These are phyloP conservation scores for Atrina japonica DNA, from an alignment of 2,888 invertebrate species.

Conservation along the genomic window DNA sequence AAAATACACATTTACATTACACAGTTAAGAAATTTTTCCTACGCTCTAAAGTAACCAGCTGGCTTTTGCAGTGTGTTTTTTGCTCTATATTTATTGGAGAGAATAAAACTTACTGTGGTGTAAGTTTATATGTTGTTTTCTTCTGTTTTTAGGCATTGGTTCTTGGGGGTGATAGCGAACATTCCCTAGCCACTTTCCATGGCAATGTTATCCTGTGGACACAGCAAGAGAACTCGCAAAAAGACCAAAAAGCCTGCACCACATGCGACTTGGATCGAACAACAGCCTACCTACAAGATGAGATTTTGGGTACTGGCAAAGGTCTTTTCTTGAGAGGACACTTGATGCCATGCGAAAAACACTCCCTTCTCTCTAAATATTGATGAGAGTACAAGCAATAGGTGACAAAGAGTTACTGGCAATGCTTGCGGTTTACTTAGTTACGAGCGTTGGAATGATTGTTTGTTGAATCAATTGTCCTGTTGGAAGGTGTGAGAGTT, in stretches of 20 bases:
- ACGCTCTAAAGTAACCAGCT: no score
- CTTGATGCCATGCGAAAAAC: conserved; percentile 8
- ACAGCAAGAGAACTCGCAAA: no score
- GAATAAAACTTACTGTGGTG: no score
- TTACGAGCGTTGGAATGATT: conserved; percentile 23
- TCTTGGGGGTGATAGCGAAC: no score
- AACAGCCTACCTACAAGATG: conserved; percentile 22
- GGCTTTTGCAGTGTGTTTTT: no score
- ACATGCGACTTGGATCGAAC: background rate
- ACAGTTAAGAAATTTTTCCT: no score
- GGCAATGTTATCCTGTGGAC: no score
- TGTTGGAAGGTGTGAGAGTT: conserved; percentile 34
- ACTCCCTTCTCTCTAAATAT: conserved; percentile 40
- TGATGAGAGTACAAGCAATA: conserved; percentile 40
- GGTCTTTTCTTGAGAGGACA: background rate
- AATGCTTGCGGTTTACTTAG: conserved; percentile 45
- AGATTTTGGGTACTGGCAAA: background rate
- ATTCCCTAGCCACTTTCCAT: no score
- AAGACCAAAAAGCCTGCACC: background rate
- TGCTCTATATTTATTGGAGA: no score
- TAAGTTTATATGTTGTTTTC: no score
- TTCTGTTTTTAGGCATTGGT: no score
- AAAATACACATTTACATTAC: no score
- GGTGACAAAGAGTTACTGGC: conserved; percentile 41
- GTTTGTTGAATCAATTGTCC: conserved; percentile 45